Percentiles rank a stretch among this genome's conserved stretches.
phyloP scores from a whole-genome alignment of 2,888 invertebrate species.

The Leptinotarsa haldemani region DNA sequence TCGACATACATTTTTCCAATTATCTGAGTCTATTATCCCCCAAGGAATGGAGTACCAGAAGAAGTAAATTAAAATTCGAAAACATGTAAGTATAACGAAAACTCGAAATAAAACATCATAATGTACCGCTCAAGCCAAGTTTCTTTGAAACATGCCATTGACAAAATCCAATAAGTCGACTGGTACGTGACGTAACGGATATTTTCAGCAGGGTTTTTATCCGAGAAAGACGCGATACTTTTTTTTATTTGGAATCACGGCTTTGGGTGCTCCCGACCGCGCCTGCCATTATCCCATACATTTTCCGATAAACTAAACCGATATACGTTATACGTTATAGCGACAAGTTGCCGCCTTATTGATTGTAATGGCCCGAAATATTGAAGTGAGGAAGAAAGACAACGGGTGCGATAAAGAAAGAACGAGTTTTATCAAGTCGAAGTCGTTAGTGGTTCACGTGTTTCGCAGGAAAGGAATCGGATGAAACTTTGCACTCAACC shows the following conservation, averaged over 20 bases:
- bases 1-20: too few species aligned
- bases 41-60: too few species aligned
- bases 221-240: background rate
- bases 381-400: slow-evolving; percentile 19
- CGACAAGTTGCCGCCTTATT: slow-evolving; percentile 44
- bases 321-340: slow-evolving; percentile 32
- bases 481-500: slow-evolving; percentile 51
- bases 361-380: slow-evolving; percentile 45
- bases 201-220: slow-evolving; percentile 2
- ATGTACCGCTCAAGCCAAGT: background rate
- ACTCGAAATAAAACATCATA: background rate
- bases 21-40: too few species aligned
- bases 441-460: slow-evolving; percentile 47
- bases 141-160: background rate
- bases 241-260: slow-evolving; percentile 24
- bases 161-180: slow-evolving; percentile 1
- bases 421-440: slow-evolving; percentile 39
- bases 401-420: slow-evolving; percentile 14
- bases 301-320: slow-evolving; percentile 45
- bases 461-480: slow-evolving; percentile 46
- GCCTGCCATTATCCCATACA: slow-evolving; percentile 28
- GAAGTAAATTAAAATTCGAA: too few species aligned
- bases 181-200: slow-evolving; percentile 9
- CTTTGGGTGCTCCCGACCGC: slow-evolving; percentile 26
- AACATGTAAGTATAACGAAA: too few species aligned